Evolutionary conservation across 2,113 vertebrate species (phyloP), one percentile per base, ranked within the genome.

Genomic region (Dasyprocta punctata): DNA sequence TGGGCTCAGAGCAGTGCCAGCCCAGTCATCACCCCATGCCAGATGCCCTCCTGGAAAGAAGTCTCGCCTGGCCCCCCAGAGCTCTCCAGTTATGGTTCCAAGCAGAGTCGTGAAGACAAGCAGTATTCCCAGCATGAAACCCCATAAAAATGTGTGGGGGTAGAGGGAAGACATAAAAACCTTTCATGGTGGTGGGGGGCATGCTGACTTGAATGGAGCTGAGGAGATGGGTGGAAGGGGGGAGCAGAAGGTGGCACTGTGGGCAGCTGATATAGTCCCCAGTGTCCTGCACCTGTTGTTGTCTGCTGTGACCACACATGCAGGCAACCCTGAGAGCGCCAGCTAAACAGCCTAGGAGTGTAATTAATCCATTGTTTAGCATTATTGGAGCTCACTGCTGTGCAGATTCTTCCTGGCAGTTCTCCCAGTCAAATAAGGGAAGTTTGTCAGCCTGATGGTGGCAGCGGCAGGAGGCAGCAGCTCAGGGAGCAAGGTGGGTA

Each of bases 241-340:
- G 26, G 60, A 67, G 47, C 92, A n/a, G 52, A 82, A 91, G 71
- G 67, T 7, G 0, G 56, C 10, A 0, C 52, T 41, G 71, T 69
- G 88, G 95, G 30, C 54, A 49, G 75, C 41, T 22, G 77, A 89
- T 41, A 61, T 0, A 30, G 67, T 95, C 84, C 73, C 87, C 52
- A 75, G 49, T 26, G 19, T 93, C 84, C 92, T 36, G 28, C 96
- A 97, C 97, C 97, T 98, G 97, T 97, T 98, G 97, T 97, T 92
- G 73, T 97, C 80, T 92, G 86, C 96, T 94, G 94, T 95, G 97
- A 94, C 85, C 94, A 95, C 92, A 38, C 58, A 24, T 95, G 69
- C 56, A 26, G 91, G 69, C 58, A 86, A 92, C 91, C 78, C 33
- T 1, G 14, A 54, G 97, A 94, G 89, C 85, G 78, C 96, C 95